Evolutionary conservation across 2,888 invertebrate species (phyloP).

Genomic region (Andricus quercusramuli): DNA sequence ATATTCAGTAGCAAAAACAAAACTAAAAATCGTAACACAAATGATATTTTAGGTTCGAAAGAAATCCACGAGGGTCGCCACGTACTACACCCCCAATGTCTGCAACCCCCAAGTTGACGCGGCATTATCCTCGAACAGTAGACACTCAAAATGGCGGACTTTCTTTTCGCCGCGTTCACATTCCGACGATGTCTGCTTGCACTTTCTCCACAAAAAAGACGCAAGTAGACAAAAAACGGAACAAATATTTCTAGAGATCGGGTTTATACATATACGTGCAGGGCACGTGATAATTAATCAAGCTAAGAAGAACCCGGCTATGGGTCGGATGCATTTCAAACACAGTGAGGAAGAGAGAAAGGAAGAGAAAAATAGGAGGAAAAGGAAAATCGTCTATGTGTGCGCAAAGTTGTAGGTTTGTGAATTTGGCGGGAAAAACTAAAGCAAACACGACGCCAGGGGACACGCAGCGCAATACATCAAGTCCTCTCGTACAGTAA

Average conservation of each 20-base stretch:
- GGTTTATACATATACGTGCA: slow-evolving; percentile 47
- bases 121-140: not conserved
- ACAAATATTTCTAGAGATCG: slow-evolving; percentile 47
- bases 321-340: slow-evolving; percentile 62
- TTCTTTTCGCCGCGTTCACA: not conserved
- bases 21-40: not conserved
- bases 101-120: not conserved
- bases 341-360: slow-evolving; percentile 46
- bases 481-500: slow-evolving; percentile 68
- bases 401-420: slow-evolving; percentile 60
- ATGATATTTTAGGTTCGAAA: not conserved
- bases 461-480: slow-evolving; percentile 72
- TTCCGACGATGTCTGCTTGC: not conserved
- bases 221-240: slow-evolving; percentile 11
- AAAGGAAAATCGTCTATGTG: slow-evolving; percentile 16
- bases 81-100: not conserved
- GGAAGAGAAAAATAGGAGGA: not conserved
- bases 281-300: slow-evolving; percentile 72
- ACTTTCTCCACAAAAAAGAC: not conserved
- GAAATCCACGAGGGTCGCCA: not conserved
- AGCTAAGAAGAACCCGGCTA: slow-evolving; percentile 71
- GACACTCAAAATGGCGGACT: slow-evolving; percentile 14
- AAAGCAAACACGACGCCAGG: slow-evolving; percentile 71
- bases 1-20: not conserved
- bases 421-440: slow-evolving; percentile 76